Conservation (phyloP, 2,888 invertebrate genomes). For the Plusia festucae region DNA sequence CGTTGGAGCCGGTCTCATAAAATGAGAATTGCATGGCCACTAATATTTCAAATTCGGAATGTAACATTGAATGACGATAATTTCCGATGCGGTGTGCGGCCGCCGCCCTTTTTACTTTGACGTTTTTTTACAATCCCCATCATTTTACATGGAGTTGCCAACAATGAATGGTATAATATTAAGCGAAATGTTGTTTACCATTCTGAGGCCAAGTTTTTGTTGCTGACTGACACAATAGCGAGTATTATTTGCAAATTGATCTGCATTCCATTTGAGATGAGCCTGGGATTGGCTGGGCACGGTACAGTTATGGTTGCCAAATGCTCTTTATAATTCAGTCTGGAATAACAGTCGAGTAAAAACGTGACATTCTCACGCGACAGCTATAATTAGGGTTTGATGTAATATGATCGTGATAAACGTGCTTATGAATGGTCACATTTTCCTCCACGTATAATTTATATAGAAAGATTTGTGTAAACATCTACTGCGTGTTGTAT, state of each 20-base stretch:
- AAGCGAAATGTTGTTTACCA: constrained; percentile 46
- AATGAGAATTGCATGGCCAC: constrained; percentile 57
- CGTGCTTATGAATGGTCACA: too few species aligned
- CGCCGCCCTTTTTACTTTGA: constrained; percentile 47
- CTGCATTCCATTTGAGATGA: constrained; percentile 28
- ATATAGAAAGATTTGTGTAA: neutral
- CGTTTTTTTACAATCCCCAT: constrained; percentile 32
- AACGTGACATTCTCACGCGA: constrained; percentile 40
- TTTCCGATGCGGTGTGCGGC: constrained; percentile 44
- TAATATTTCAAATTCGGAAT: constrained; percentile 61
- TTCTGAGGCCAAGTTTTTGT: constrained; percentile 58
- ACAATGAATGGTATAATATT: constrained; percentile 48
- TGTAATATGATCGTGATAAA: constrained; percentile 20
- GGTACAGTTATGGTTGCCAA: constrained; percentile 39
- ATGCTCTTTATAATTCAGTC: constrained; percentile 22
- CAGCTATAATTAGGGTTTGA: constrained; percentile 23
- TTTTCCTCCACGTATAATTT: neutral
- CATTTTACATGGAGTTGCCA: constrained; percentile 17
- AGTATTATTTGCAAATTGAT: constrained; percentile 51
- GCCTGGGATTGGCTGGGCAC: constrained; percentile 21
- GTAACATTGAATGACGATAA: constrained; percentile 49
- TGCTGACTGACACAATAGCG: constrained; percentile 38
- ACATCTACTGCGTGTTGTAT: neutral
- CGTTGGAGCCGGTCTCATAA: constrained; percentile 55
- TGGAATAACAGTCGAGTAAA: constrained; percentile 20